phyloP scores from a whole-genome alignment of 2,797 vertebrate species.

The Poeciliopsis presidionis region DNA sequence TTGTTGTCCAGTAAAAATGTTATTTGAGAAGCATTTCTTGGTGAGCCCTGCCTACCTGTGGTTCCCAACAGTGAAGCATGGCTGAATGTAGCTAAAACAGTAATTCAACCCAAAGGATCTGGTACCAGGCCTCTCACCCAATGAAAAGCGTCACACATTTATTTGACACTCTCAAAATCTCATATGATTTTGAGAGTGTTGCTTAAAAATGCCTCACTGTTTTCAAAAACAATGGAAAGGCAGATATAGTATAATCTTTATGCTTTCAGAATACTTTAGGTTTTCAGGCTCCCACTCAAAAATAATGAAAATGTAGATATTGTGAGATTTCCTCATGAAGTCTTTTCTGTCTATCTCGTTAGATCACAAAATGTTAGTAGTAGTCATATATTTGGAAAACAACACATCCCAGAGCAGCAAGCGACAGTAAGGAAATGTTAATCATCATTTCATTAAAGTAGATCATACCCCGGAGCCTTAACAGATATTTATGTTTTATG shows the following conservation, averaged over 20 bases:
- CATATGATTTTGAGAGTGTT: neutral
- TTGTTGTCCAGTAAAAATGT: too few relatives aligned
- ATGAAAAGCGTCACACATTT: neutral
- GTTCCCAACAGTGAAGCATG: neutral
- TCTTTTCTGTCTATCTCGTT: conserved; percentile 24
- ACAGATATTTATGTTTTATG: conserved; percentile 84
- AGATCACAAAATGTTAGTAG: conserved; percentile 36
- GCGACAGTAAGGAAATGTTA: conserved; percentile 80
- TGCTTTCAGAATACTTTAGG: neutral
- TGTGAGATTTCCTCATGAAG: conserved; percentile 38
- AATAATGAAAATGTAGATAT: neutral
- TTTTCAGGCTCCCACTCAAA: neutral
- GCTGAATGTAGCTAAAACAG: neutral
- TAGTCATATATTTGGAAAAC: conserved; percentile 57
- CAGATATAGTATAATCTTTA: neutral
- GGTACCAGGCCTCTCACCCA: neutral
- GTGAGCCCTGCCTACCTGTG: neutral
- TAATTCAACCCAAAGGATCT: neutral
- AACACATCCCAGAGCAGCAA: conserved; percentile 54
- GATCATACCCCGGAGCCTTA: conserved; percentile 78
- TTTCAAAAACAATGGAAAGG: neutral
- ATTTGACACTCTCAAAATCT: neutral
- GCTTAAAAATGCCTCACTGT: neutral
- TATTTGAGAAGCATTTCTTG: neutral
- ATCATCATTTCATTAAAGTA: conserved; percentile 79